Base-by-base conservation (phyloP, 2,113 vertebrate genomes). In the Notiomystis cincta region DNA sequence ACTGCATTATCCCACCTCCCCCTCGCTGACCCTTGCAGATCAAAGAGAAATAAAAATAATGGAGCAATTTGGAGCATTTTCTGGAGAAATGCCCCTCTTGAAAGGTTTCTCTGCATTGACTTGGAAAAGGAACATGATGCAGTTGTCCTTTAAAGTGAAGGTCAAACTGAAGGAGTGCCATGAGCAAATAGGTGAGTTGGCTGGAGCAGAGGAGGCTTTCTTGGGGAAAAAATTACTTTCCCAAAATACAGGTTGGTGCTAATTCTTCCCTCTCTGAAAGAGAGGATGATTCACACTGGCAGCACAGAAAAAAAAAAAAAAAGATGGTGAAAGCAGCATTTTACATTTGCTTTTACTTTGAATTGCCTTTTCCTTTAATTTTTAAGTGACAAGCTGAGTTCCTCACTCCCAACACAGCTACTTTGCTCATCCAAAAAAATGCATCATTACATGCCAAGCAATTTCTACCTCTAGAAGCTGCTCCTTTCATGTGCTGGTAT, bases 131-230 rank as follows among this genome's bases (percentile, higher is more conserved):
- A 97, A 97, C 82, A 78, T 12, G 91, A 95, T 89, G 85, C 86
- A 95, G 89, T 76, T 83, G 81, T 91, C 82, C 58, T 94, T 89
- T 71, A 73, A 71, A 82, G 60, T 96, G 76, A 77, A 96, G 93
- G 95, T 77, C 85, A 77, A 67, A 73, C 71, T 82, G 90, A 78
- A 94, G 31, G 50, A 94, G 85, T 65, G 77, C 93, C 93, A 95
- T 87, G 96, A 98, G 98, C 98, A 98, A 98, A 97, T 56, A 98
- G 97, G 79, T 97, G 97, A 97, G 97, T 95, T 98, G 97, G 97
- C 66, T 97, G 94, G 97, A 96, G 96, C 85, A 89, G 66, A 78
- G 92, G 73, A 90, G 83, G 64, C 4, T 71, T 38, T 60, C 38
- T 20, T 24, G 25, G 48, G 51, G 17, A 21, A 64, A 72, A 67